Base-by-base conservation (phyloP, 1,140 invertebrate genomes). In the Macrobrachium rosenbergii region DNA sequence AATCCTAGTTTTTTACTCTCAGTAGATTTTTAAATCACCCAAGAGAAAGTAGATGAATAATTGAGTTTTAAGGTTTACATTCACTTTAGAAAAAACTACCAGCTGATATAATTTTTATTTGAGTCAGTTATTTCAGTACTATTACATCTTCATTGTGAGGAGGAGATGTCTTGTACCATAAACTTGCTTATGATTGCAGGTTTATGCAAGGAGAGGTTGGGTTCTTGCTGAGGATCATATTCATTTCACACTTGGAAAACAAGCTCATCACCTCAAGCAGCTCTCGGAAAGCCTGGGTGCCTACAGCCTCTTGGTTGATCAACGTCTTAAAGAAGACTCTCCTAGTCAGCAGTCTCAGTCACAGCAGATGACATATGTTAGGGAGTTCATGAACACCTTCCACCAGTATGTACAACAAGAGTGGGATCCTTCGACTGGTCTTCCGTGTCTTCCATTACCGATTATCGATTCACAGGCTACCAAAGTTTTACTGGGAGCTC, bases 161-260 rank as follows among this genome's bases (percentile, higher is more conserved):
- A 52, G 52, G 7, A 10, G 52, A 10, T 52, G 12, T 37, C 16
- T 88, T 28, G 10, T 37, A 59, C 11, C 5, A 62, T 90, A 2
- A 28, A 19, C 16, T 17, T n/a, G 19, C 76, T 12, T 87, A 2
- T 73, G 17, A 16, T 28, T 58, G 12, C 89, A 96, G 95, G 94
- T 98, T 37, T 98, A 97, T 92, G 93, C 94, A 89, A 94, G 94
- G 73, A 95, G 95, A 90, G 95, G 95, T 3, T 99, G 98, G 98
- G 95, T 95, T 80, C 93, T 98, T 84, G 96, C 98, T 11, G 96
- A 97, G 92, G 97, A 99, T 94, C 97, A 99, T 92, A 98, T 99
- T 90, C 95, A 98, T 92, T 98, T 97, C 91, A 98, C 97, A 14
- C 95, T 98, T 90, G 97, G 97, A 5, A 94, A 96, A 88, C 95